phyloP scores from a whole-genome alignment of 2,888 invertebrate species.

The Synanthedon andrenaeformis region DNA sequence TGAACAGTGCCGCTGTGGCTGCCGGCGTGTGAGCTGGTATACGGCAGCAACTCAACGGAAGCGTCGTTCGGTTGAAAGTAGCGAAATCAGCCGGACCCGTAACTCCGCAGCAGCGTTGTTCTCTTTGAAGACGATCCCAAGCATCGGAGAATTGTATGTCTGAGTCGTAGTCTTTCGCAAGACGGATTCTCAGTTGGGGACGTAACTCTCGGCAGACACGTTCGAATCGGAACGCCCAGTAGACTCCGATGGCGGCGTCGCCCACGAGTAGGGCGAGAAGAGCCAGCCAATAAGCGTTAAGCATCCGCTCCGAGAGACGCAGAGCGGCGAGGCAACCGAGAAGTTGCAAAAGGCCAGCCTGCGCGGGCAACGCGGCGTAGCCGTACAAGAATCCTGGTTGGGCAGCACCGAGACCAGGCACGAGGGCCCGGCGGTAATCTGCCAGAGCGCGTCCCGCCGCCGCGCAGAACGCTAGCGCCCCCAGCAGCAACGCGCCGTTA shows the following conservation, averaged over 20 bases:
- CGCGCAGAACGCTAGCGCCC: slow-evolving; percentile 83
- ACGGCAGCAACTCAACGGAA: slow-evolving; percentile 60
- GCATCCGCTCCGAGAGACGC: slow-evolving; percentile 81
- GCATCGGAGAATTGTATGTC: slow-evolving; percentile 79
- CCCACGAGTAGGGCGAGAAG: slow-evolving; percentile 83
- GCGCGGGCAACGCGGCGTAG: slow-evolving; percentile 82
- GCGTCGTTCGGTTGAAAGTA: slow-evolving; percentile 46
- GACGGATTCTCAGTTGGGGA: slow-evolving; percentile 73
- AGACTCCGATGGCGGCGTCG: slow-evolving; percentile 85
- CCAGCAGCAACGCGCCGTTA: slow-evolving; percentile 87
- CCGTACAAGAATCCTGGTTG: slow-evolving; percentile 89
- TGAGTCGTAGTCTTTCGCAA: slow-evolving; percentile 78
- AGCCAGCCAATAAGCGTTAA: slow-evolving; percentile 87
- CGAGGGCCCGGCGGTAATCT: slow-evolving; percentile 78
- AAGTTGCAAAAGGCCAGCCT: slow-evolving; percentile 76
- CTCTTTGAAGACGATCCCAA: slow-evolving; percentile 82
- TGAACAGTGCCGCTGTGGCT: slow-evolving; percentile 63
- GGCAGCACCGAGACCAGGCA: slow-evolving; percentile 80
- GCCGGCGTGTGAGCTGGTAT: slow-evolving; percentile 49
- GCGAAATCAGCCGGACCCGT: slow-evolving; percentile 71
- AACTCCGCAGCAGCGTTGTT: slow-evolving; percentile 84
- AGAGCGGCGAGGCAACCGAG: slow-evolving; percentile 86
- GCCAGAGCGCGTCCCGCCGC: slow-evolving; percentile 79
- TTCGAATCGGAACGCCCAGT: slow-evolving; percentile 86
- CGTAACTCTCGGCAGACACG: slow-evolving; percentile 80